Percentiles rank a stretch among this genome's conserved stretches.
Conservation (phyloP, 1,140 invertebrate genomes). For the Platyscapa corneri region DNA sequence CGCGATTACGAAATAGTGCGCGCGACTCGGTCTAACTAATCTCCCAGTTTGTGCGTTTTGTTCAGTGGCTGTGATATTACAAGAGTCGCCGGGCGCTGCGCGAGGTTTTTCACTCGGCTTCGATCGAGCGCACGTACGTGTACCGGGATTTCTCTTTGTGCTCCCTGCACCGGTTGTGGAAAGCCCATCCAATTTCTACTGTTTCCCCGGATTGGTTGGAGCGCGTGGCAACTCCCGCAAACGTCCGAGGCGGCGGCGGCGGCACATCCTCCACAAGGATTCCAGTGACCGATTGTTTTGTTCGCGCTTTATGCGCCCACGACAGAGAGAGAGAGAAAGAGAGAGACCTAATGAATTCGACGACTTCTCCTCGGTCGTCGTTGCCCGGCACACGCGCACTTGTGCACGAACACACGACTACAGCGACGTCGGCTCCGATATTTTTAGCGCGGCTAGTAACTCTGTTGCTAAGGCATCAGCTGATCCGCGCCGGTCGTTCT, state of each 20-base stretch:
- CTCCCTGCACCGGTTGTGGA: too few relatives aligned
- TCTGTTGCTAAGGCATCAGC: conserved; percentile 74
- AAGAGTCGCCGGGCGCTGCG: too few relatives aligned
- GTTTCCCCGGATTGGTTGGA: too few relatives aligned
- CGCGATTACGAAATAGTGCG: background rate
- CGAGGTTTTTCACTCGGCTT: background rate
- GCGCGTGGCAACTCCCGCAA: too few relatives aligned
- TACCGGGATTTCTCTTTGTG: background rate
- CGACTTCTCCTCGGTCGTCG: background rate
- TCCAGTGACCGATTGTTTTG: too few relatives aligned
- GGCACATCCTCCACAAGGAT: too few relatives aligned
- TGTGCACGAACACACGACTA: background rate
- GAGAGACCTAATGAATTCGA: background rate
- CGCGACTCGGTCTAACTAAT: background rate
- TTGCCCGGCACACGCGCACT: background rate
- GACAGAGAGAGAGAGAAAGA: conserved; percentile 9
- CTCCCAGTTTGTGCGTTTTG: too few relatives aligned
- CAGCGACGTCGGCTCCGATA: conserved; percentile 57
- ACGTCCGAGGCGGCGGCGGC: too few relatives aligned
- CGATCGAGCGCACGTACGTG: background rate
- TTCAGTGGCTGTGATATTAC: too few relatives aligned
- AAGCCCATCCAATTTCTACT: background rate
- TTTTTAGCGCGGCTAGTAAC: conserved; percentile 69
- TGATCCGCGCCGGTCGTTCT: conserved; percentile 65
- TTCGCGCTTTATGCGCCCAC: too few relatives aligned